Base-by-base conservation (phyloP, 2,113 vertebrate genomes). In the Corvus moneduloides region DNA sequence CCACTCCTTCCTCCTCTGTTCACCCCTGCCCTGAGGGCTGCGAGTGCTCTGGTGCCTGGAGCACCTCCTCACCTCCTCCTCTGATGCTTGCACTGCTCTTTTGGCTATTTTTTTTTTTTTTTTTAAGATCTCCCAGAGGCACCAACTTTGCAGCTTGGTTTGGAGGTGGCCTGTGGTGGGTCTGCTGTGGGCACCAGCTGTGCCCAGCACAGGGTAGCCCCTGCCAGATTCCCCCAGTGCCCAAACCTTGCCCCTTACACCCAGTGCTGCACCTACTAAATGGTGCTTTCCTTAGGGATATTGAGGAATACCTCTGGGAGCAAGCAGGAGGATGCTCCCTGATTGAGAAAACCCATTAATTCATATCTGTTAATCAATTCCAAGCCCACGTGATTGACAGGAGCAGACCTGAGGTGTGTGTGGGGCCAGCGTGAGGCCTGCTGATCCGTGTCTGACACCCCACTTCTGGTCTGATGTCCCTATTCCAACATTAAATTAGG, bases 401-500 rank as follows among this genome's bases (percentile, higher is more conserved):
- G 20, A 32, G 4, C 52, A n/a, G 39, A 24, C 4, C 20, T 18
- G 54, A 16, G 67, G 18, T 20, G 41, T 73, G 24, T 43, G n/a
- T n/a, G 64, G 46, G 73, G 44, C 48, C 43, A 13, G 19, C 1
- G 15, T 39, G 49, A 69, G 59, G 37, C 39, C 32, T 24, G 19
- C 16, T 52, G 24, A 1, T 46, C 41, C 0, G 0, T 12, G 27
- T 41, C n/a, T 44, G 12, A 21, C 33, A 5, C 13, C 28, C 7
- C 13, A 8, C 16, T 54, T 41, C 15, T 32, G n/a, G 59, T 73
- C 27, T 14, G 7, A 1, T 30, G 24, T 61, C 54, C 39, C 7
- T 3, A 35, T n/a, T 54, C 2, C 1, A 0, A 2, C 46, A 1
- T 33, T 10, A 23, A 67, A 27, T 41, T 1, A 7, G 14, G 3